Base-by-base conservation (phyloP, 2,113 vertebrate genomes). In the Tympanuchus pallidicinctus region DNA sequence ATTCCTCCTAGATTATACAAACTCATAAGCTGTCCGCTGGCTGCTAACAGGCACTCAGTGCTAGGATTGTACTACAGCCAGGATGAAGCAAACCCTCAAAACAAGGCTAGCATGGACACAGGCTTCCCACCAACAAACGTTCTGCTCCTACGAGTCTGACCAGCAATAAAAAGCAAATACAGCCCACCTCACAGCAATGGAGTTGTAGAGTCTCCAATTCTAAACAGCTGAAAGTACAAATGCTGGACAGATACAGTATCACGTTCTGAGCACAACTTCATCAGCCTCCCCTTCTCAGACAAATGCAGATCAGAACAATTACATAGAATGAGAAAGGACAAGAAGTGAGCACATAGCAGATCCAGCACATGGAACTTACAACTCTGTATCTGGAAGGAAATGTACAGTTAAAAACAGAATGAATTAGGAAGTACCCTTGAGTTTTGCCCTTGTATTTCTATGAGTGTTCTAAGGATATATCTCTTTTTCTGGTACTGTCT, bases 181-280 rank as follows among this genome's bases (percentile, higher is more conserved):
- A 11, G 22, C n/a, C 22, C 48, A 28, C 10, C 11, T 15, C 42
- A 27, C 2, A 64, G 65, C 45, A 90, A 19, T 1, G 0, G 4
- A 38, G 34, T 0, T 48, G 42, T 42, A 22, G 5, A 19, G 30
- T 21, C 34, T 56, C 24, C 2, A 0, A 0, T 24, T 7, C 60
- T 40, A 43, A 73, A 38, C 19, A 80, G 6, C 30, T 28, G 63
- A 67, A 32, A 1, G 7, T 27, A 40, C 48, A 56, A 43, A 20
- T 54, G 30, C 4, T 10, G 3, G 69, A 66, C 11, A 8, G 4
- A 3, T 40, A 70, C 8, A 20, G 43, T 11, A 43, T 5, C 61
- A 36, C 24, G 21, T 61, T 75, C 69, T 16, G 12, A 74, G 45
- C 0, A 5, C 20, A 5, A 18, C 56, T 30, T 65, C 52, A 6